Evolutionary conservation across 2,888 invertebrate genomes (phyloP), one percentile per base, ranked within the genome.

Genomic region (Lasioglossum leucozonium): DNA sequence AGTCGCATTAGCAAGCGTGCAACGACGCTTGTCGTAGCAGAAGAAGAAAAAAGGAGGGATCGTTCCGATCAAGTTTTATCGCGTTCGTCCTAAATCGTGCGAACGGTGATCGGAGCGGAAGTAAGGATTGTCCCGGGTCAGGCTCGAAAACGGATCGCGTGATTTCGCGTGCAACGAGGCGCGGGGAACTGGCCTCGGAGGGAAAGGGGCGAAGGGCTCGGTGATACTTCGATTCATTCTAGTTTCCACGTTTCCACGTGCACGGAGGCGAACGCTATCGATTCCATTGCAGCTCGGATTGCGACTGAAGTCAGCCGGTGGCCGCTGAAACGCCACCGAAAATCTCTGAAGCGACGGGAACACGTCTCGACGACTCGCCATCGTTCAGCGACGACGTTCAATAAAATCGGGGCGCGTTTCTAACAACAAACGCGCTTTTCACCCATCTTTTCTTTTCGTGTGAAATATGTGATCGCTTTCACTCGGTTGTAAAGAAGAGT

Each of bases 241-340:
- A 58, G 62, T 75, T 88, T 77, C 75, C 72, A 81, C 81, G 74
- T 86, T 87, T 86, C 76, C 85, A 86, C 86, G 83, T 89, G 86
- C 76, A 87, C 81, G 78, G 81, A 82, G 77, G 83, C 84, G 84
- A 86, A 77, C 75, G 86, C 82, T 92, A 92, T 92, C 87, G 92
- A 92, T 92, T 92, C 85, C 88, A 79, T 87, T 92, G 92, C 92
- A 92, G 92, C 87, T 91, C 85, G 82, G 87, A 91, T 88, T 87
- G 91, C 88, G 88, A 88, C 86, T 72, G 80, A 82, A 89, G 72
- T 74, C 77, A 83, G 81, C 82, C 72, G 79, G 77, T 44, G 77
- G 79, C 75, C 77, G 65, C 44, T 87, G 77, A 81, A 85, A 81
- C 80, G 74, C 26, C 77, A 72, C 51, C 71, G 26, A 44, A 44